A percentile compares a stretch with the other conserved stretches of the same genome.
These are phyloP conservation scores for Channa argus DNA, from an alignment of 2,113 vertebrate genomes.

Conservation along the genomic window DNA sequence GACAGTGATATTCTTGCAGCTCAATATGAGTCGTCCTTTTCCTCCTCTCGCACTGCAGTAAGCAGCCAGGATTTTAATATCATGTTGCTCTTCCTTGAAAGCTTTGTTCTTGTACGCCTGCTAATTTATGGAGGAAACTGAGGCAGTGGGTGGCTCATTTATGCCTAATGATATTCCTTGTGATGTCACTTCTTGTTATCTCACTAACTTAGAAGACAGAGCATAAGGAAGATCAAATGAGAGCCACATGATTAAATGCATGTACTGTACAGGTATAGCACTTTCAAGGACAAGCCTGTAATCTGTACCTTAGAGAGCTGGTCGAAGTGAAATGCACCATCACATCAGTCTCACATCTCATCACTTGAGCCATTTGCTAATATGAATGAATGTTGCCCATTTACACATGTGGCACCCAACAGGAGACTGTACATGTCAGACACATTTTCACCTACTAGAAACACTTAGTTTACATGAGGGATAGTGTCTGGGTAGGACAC, in stretches of 20 bases:
- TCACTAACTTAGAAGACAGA: constrained; percentile 31
- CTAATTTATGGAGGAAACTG: constrained; percentile 68
- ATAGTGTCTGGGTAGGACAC: no score
- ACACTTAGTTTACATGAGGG: no score
- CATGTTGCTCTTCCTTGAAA: constrained; percentile 48
- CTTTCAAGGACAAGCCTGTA: constrained; percentile 1
- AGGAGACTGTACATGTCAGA: no score
- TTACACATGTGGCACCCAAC: no score
- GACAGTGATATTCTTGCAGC: constrained; percentile 15
- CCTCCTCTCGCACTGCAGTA: constrained; percentile 25
- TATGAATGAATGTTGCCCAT: no score
- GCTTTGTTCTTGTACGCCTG: constrained; percentile 66
- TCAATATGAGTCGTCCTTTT: constrained; percentile 39
- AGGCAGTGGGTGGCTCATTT: constrained; percentile 67
- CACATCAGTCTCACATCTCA: neutral
- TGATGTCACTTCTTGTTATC: constrained; percentile 74
- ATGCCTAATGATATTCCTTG: constrained; percentile 71
- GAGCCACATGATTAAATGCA: constrained; percentile 40
- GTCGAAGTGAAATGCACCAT: neutral
- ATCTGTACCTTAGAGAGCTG: constrained; percentile 19
- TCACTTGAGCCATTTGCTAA: neutral
- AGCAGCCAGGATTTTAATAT: constrained; percentile 44
- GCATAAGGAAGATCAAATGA: constrained; percentile 44
- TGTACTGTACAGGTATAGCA: constrained; percentile 31
- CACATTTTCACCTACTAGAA: no score